A percentile compares a stretch with the other conserved stretches of the same genome.
phyloP scores from a whole-genome alignment of 2,888 invertebrate species.

The Liopterus haemorrhoidalis region DNA sequence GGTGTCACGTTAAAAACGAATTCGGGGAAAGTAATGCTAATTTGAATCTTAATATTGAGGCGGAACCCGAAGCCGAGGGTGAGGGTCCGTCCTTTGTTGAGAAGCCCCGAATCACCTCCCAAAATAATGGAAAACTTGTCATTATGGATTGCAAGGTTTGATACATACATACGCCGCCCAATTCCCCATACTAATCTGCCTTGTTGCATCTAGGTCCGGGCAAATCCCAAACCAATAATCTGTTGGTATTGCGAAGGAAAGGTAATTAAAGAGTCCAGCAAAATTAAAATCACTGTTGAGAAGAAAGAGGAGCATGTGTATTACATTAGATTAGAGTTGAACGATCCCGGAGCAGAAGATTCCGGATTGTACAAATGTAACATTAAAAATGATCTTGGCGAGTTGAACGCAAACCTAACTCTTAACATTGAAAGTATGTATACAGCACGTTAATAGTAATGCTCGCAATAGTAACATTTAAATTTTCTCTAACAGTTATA shows the following conservation, averaged over 20 bases:
- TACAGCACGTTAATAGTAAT: slow-evolving; percentile 2
- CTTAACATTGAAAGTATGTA: slow-evolving; percentile 94
- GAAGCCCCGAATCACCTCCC: slow-evolving; percentile 82
- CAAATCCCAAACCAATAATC: slow-evolving; percentile 76
- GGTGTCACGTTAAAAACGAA: slow-evolving; percentile 92
- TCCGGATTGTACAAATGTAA: slow-evolving; percentile 98
- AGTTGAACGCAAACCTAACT: slow-evolving; percentile 93
- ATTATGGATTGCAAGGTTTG: slow-evolving; percentile 86
- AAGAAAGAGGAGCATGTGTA: slow-evolving; percentile 74
- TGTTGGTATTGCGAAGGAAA: slow-evolving; percentile 78
- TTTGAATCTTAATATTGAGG: slow-evolving; percentile 93
- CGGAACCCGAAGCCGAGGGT: slow-evolving; percentile 88
- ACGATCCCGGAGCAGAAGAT: slow-evolving; percentile 89
- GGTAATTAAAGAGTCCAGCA: slow-evolving; percentile 73
- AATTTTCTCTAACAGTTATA: slow-evolving; percentile 56
- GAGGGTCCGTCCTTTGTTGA: slow-evolving; percentile 92
- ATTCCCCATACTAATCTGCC: slow-evolving; percentile 5
- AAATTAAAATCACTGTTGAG: slow-evolving; percentile 69
- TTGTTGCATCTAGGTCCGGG: slow-evolving; percentile 39
- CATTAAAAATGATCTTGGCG: slow-evolving; percentile 92
- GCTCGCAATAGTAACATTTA: too few species aligned
- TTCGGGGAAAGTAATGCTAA: slow-evolving; percentile 96
- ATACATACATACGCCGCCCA: too few species aligned
- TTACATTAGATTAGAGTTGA: slow-evolving; percentile 78
- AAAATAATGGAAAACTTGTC: slow-evolving; percentile 74